Base-by-base conservation (phyloP, 2,113 vertebrate species). In the Gavialis gangeticus region DNA sequence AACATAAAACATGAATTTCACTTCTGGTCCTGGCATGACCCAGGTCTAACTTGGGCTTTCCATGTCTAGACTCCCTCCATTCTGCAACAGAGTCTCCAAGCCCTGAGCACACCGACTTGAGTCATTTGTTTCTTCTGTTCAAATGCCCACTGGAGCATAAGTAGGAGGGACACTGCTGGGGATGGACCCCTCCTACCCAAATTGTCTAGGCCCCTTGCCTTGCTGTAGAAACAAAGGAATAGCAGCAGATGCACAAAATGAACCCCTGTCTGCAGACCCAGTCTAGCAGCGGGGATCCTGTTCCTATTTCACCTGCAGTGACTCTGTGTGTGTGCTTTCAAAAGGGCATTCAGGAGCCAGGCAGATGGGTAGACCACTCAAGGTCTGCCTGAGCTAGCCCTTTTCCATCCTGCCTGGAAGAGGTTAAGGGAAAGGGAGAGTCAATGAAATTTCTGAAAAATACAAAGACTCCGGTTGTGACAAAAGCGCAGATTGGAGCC, bases 401-500 rank as follows among this genome's bases (percentile, higher is more conserved):
- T 87, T 11, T 79, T 82, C 80, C 86, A 76, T 75, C 85, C 67
- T 73, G 75, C 3, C 1, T 55, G 78, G 92, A 77, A 93, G n/a
- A 92, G 88, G 94, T 96, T 96, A 97, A 96, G 60, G 57, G 60
- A 96, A 94, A 95, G 82, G 79, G 75, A 82, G 79, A 92, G 80
- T 79, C 83, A 79, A 63, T 0, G 1, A 86, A 83, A 89, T 85
- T 90, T 87, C 81, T 95, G 96, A 95, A 93, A 92, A 96, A 95
- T 55, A 88, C 34, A 89, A 95, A 84, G 82, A 57, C 91, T 94
- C 89, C 95, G 93, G 62, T 93, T 97, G 87, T 94, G 91, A 97
- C 95, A 97, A 97, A 95, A 82, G 95, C 92, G 82, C 95, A 96
- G 95, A 97, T 96, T 96, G 87, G 90, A 95, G 93, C 66, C 0